Percentiles rank a stretch among this genome's conserved stretches.
Conservation (phyloP, 2,113 vertebrate species). For the Puntigrus tetrazona region DNA sequence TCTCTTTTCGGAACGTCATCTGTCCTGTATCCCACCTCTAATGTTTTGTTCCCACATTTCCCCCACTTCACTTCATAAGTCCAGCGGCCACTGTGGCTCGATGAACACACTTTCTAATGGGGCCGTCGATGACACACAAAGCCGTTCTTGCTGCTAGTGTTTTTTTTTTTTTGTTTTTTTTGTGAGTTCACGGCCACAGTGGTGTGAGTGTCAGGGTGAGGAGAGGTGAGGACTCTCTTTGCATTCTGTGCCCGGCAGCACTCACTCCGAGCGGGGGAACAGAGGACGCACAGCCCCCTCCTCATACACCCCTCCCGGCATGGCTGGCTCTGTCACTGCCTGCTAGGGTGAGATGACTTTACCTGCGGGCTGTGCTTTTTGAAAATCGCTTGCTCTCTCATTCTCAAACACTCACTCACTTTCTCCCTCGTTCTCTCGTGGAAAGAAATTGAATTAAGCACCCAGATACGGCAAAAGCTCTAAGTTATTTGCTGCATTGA, state of each 20-base stretch:
- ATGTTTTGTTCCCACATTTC: not conserved
- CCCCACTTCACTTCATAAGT: not conserved
- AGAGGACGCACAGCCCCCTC: constrained; percentile 31
- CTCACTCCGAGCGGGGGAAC: constrained; percentile 5
- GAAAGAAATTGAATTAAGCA: constrained; percentile 54
- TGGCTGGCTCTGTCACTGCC: constrained; percentile 50
- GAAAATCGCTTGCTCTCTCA: constrained; percentile 6
- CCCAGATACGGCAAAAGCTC: constrained; percentile 42
- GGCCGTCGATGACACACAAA: not conserved
- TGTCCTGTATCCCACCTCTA: not conserved
- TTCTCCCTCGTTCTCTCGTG: constrained; percentile 28
- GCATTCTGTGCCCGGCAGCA: constrained; percentile 13
- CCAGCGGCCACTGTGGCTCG: not conserved
- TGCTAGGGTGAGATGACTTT: constrained; percentile 51
- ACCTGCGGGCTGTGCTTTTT: constrained; percentile 52
- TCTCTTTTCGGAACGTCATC: not conserved
- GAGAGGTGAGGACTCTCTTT: constrained; percentile 37
- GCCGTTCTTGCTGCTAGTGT: not conserved
- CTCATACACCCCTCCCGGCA: constrained; percentile 34
- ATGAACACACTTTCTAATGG: not conserved
- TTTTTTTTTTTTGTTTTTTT: not conserved
- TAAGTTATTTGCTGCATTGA: constrained; percentile 46
- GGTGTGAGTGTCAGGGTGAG: constrained; percentile 38
- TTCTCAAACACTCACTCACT: constrained; percentile 22
- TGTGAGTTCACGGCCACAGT: not conserved